A percentile compares a stretch with the other conserved stretches of the same genome.
phyloP scores from a whole-genome alignment of 2,797 vertebrate genomes.

The Micromesistius poutassou region DNA sequence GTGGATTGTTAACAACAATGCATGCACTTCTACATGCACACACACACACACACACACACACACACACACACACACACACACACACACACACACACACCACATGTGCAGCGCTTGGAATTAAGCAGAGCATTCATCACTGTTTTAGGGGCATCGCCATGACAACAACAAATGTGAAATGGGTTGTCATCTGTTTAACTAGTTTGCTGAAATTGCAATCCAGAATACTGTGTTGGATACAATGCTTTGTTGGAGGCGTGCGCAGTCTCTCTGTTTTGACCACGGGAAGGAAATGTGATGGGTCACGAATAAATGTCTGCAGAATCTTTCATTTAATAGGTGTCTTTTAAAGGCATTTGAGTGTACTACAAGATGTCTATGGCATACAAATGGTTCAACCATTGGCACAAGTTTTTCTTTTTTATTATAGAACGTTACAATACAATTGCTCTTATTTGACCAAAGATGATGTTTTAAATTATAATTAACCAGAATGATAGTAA shows the following conservation, averaged over 20 bases:
- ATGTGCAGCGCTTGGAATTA: not conserved
- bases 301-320: not conserved
- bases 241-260: not conserved
- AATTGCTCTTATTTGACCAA: too few species aligned
- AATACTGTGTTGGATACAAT: too few species aligned
- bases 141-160: not conserved
- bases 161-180: not conserved
- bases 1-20: slow-evolving; percentile 50
- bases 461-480: too few species aligned
- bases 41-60: not conserved
- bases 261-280: not conserved
- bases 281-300: not conserved
- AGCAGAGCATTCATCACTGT: not conserved
- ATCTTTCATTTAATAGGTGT: not conserved
- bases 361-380: not conserved
- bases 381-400: too few species aligned
- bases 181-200: not conserved
- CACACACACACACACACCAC: not conserved
- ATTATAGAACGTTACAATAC: too few species aligned
- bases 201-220: not conserved
- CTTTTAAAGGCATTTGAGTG: not conserved
- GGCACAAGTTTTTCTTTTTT: too few species aligned
- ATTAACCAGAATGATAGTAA: too few species aligned
- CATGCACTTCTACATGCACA: slow-evolving; percentile 22
- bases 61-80: not conserved